Conservation (phyloP, 2,113 vertebrate genomes). For the Ariopsis seemanni region DNA sequence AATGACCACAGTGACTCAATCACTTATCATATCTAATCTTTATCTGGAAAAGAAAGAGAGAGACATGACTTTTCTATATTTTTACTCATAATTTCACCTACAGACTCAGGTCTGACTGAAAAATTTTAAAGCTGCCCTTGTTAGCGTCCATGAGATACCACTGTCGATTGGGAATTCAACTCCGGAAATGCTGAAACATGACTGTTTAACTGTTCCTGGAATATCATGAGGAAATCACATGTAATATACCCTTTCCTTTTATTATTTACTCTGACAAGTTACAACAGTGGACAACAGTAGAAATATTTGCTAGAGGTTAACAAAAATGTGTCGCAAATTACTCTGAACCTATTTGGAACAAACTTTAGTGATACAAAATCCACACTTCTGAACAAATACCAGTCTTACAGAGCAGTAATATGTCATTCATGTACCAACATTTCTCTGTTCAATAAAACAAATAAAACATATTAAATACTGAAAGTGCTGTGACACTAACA, state of each 20-base stretch:
- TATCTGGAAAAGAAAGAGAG: neutral
- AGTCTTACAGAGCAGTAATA: neutral
- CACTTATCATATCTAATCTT: neutral
- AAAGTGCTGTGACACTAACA: neutral
- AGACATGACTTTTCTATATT: neutral
- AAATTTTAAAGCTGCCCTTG: neutral
- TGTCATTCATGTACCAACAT: neutral
- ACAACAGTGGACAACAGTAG: neutral
- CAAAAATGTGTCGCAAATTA: neutral
- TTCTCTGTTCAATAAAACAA: neutral
- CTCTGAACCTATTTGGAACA: neutral
- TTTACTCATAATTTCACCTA: neutral
- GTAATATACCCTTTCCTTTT: neutral
- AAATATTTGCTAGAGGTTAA: neutral
- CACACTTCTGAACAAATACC: neutral
- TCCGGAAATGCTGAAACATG: neutral
- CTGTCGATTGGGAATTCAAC: neutral
- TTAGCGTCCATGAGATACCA: neutral
- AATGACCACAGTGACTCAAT: neutral
- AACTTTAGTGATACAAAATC: neutral
- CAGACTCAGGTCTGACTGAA: neutral
- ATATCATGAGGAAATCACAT: constrained; percentile 5
- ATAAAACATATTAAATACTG: neutral
- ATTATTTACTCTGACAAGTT: neutral
- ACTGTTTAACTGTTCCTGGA: neutral